Base-by-base conservation (phyloP, 2,888 invertebrate species). In the Bruchidius siliquastri region DNA sequence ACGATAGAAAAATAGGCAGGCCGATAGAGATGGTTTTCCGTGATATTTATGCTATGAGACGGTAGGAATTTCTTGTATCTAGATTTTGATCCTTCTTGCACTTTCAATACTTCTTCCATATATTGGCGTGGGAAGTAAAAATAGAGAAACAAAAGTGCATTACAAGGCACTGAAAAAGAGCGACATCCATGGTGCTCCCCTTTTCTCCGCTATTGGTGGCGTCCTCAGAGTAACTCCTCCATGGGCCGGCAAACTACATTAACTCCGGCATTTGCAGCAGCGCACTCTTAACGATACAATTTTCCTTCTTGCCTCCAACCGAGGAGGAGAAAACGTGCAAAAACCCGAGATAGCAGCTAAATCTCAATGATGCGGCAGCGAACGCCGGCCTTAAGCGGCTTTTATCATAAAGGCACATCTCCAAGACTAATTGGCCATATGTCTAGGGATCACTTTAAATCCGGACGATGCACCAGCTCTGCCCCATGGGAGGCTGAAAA, bases 361-460 rank as follows among this genome's bases (percentile, higher is more conserved):
- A 20, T 70, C 70, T 32, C 68, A 68, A 67, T 22, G 22, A 72
- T 68, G 66, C 68, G 68, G 21, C 68, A 68, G 32, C 68, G 49
- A 72, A 69, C 69, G 66, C 32, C 18, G 67, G 49, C 49, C 22
- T 72, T 71, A 71, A 68, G 73, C 32, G 69, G 71, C 68, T 71
- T 68, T 69, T 72, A 74, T 71, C 72, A 49, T 49, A 49, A 1
- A 49, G 49, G 13, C 49, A 13, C 49, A 49, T 49, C 49, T 49
- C 49, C 71, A 76, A 76, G 72, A 77, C 80, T 81, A 82, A 81
- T 82, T 82, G 82, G 80, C 79, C 78, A 75, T 77, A 78, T 77
- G 80, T 78, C 81, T 76, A 70, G 82, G 81, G 81, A 81, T 76
- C 80, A 78, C 80, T 82, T 81, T 80, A 80, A 81, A 82, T 81